These are phyloP conservation scores for Pecten maximus DNA, from an alignment of 2,888 invertebrate genomes.

Conservation along the genomic window DNA sequence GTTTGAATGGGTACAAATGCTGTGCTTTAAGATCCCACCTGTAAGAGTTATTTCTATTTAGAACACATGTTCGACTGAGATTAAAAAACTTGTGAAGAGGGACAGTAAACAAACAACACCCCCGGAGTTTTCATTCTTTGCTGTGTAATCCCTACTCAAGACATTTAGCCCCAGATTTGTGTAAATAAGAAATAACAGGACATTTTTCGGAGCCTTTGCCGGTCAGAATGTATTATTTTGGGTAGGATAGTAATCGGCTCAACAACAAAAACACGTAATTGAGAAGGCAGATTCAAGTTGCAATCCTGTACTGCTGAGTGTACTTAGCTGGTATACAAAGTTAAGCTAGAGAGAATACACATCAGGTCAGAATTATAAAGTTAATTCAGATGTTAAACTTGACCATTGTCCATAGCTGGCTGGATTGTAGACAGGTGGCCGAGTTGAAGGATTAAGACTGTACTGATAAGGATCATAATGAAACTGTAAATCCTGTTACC, in stretches of 20 bases:
- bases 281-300: slow-evolving; percentile 5
- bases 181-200: slow-evolving; percentile 13
- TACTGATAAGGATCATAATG: neutral
- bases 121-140: neutral
- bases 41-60: neutral
- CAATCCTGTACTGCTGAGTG: neutral
- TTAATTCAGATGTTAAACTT: neutral
- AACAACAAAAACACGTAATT: neutral
- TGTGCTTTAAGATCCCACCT: neutral
- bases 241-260: neutral
- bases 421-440: slow-evolving; percentile 30
- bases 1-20: neutral
- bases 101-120: neutral
- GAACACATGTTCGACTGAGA: neutral
- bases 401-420: neutral
- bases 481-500: neutral
- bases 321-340: neutral
- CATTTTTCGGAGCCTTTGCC: neutral
- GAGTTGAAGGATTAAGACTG: neutral
- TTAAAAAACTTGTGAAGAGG: neutral
- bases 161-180: neutral
- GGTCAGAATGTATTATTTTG: neutral
- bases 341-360: slow-evolving; percentile 14
- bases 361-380: neutral
- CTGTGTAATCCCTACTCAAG: slow-evolving; percentile 5